Conservation (phyloP, 2,888 invertebrate species). For the Aphrophora alni region DNA sequence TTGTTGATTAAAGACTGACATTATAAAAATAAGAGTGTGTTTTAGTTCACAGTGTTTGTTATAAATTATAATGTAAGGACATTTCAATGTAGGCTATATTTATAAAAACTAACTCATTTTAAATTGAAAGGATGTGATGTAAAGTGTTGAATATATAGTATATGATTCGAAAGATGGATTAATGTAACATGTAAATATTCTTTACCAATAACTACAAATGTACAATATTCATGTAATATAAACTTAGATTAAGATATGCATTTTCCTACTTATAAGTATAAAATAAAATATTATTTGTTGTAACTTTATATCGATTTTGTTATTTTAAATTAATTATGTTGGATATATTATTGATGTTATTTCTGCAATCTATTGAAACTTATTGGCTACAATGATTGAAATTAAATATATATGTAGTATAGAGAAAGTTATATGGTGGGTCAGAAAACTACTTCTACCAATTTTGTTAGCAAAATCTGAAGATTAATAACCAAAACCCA, state of each 20-base stretch:
- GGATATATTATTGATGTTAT: too few relatives aligned
- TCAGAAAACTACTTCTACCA: too few relatives aligned
- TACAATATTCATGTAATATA: not conserved
- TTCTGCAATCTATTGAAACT: too few relatives aligned
- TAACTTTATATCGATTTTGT: too few relatives aligned
- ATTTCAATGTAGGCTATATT: not conserved
- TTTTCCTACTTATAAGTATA: not conserved
- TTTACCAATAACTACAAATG: not conserved
- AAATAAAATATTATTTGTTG: not conserved
- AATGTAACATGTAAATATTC: not conserved
- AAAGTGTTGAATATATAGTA: not conserved
- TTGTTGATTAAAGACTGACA: not conserved
- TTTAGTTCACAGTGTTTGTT: not conserved
- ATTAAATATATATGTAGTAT: too few relatives aligned
- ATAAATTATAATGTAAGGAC: not conserved
- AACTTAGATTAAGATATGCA: not conserved
- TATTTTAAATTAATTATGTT: too few relatives aligned
- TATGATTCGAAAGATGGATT: not conserved
- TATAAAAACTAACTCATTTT: not conserved
- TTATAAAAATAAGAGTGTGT: not conserved
- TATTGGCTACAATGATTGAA: too few relatives aligned
- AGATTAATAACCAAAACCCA: too few relatives aligned
- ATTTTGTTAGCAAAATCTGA: too few relatives aligned
- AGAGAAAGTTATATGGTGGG: too few relatives aligned
- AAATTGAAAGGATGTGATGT: not conserved